These are phyloP conservation scores for Microtus richardsoni DNA, from an alignment of 2,113 vertebrate species.

Conservation along the genomic window DNA sequence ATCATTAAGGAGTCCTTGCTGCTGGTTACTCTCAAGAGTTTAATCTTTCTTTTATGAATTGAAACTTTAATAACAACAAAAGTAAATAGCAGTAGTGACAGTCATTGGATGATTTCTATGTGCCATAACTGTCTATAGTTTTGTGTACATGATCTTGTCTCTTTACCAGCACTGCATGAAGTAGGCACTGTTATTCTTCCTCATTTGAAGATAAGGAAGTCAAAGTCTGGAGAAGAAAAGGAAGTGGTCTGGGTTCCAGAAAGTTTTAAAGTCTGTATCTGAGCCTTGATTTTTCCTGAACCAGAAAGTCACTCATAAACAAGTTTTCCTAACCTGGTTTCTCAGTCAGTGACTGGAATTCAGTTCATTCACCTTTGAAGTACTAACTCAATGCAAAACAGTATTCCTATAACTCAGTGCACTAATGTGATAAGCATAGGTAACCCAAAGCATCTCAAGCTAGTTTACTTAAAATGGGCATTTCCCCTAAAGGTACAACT, in stretches of 20 bases:
- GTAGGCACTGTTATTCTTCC: background rate
- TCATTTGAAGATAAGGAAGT: background rate
- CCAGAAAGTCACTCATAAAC: background rate
- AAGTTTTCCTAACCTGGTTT: background rate
- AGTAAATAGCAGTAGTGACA: background rate
- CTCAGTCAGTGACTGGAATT: background rate
- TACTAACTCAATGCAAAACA: background rate
- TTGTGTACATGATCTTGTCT: background rate
- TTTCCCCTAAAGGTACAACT: background rate
- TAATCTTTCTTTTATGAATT: background rate
- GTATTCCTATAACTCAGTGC: background rate
- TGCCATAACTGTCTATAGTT: background rate
- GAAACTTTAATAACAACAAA: background rate
- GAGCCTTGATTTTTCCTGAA: background rate
- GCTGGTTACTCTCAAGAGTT: background rate
- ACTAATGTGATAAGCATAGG: background rate
- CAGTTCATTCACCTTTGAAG: background rate
- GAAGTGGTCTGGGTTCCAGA: background rate
- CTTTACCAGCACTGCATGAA: background rate
- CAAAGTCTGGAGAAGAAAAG: background rate
- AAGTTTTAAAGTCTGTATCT: background rate
- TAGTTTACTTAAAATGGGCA: background rate
- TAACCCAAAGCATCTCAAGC: background rate
- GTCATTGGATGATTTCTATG: background rate
- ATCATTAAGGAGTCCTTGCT: background rate